Percentiles rank a stretch among this genome's conserved stretches.
These are phyloP conservation scores for Prunella strophiata DNA, from an alignment of 2,797 vertebrate species.

Conservation along the genomic window DNA sequence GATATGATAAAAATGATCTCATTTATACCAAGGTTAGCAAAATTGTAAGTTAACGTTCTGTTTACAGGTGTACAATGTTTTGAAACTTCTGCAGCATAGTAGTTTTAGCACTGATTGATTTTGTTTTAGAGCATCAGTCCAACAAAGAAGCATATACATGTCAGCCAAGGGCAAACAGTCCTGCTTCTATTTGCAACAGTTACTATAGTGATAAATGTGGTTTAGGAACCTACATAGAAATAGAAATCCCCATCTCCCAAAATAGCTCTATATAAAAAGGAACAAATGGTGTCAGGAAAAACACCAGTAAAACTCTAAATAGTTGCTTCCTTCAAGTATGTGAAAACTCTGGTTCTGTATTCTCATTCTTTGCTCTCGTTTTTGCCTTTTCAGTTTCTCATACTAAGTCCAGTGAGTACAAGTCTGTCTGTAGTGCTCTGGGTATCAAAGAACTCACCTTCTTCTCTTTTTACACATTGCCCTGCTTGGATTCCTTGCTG, in stretches of 20 bases:
- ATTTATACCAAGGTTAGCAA: not conserved
- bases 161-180: not conserved
- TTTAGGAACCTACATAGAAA: constrained; percentile 39
- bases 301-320: constrained; percentile 1
- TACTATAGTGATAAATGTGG: not conserved
- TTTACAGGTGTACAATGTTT: not conserved
- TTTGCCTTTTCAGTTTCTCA: not conserved
- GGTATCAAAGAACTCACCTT: not conserved
- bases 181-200: constrained; percentile 29
- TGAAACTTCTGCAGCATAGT: not conserved
- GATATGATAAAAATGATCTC: not conserved
- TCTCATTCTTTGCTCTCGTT: not conserved
- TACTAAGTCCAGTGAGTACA: not conserved
- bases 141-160: not conserved
- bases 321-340: constrained; percentile 20
- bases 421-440: not conserved
- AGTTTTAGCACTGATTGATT: not conserved
- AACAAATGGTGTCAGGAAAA: constrained; percentile 1
- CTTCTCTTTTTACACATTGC: fast-evolving
- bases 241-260: constrained; percentile 45
- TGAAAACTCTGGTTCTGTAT: not conserved
- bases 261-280: constrained; percentile 44
- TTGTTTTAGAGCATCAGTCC: not conserved
- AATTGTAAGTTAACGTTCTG: not conserved
- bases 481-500: not conserved